Conservation (phyloP, 2,113 vertebrate species). For the Tonatia bakeri region DNA sequence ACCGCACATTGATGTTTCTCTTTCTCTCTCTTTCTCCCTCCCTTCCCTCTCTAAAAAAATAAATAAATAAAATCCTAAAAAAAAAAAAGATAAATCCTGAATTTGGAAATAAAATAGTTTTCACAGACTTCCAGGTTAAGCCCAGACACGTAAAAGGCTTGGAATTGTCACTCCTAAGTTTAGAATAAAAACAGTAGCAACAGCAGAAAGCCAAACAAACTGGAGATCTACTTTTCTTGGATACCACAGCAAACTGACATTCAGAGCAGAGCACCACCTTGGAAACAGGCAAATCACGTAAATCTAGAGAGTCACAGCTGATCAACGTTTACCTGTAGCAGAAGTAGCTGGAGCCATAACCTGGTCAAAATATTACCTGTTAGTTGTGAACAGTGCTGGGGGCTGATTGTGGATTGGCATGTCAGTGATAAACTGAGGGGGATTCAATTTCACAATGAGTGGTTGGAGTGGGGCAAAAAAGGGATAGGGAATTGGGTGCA, state of each 20-base stretch:
- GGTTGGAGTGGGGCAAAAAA: rapidly evolving
- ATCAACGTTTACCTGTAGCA: background rate
- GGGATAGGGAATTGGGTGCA: background rate
- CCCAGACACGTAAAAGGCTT: background rate
- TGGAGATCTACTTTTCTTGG: background rate
- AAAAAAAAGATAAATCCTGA: background rate
- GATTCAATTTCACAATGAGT: too few species aligned
- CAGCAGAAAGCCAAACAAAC: background rate
- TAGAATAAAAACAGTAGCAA: background rate
- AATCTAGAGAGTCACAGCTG: background rate
- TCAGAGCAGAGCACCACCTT: background rate
- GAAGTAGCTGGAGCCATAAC: background rate
- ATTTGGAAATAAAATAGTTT: background rate
- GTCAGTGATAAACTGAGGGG: background rate
- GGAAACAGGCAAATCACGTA: background rate
- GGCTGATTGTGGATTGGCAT: too few species aligned
- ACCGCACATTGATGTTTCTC: too few species aligned
- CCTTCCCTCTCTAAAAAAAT: too few species aligned
- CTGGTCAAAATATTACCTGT: background rate
- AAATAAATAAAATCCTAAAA: too few species aligned
- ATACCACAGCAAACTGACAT: background rate
- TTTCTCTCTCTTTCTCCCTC: too few species aligned
- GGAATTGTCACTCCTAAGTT: background rate
- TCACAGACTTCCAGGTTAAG: background rate
- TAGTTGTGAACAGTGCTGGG: background rate